A percentile compares a stretch with the other conserved stretches of the same genome.
These are phyloP conservation scores for Sialis lutaria DNA, from an alignment of 2,888 invertebrate species.

Conservation along the genomic window DNA sequence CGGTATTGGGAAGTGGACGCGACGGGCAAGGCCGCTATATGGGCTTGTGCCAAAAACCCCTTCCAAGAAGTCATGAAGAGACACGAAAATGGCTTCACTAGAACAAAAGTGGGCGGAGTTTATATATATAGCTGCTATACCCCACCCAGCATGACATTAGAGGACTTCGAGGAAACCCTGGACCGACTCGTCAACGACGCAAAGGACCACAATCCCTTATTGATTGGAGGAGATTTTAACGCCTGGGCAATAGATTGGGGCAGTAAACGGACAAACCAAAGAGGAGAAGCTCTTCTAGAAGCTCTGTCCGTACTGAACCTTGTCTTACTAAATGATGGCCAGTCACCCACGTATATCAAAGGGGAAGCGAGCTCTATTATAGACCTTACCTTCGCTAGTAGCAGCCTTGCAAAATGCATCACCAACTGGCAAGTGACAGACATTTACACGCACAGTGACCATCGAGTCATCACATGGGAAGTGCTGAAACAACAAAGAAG, in stretches of 20 bases:
- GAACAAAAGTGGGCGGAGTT: slow-evolving; percentile 6
- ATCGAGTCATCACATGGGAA: background rate
- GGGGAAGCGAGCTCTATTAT: slow-evolving; percentile 10
- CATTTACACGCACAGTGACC: background rate
- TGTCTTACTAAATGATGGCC: slow-evolving; percentile 8
- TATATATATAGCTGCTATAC: slow-evolving; percentile 10
- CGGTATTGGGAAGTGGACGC: background rate
- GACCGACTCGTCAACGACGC: slow-evolving; percentile 9
- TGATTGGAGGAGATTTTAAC: slow-evolving; percentile 11
- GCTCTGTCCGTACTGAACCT: slow-evolving; percentile 7
- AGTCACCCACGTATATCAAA: slow-evolving; percentile 7
- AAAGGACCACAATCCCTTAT: background rate
- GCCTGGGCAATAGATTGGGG: slow-evolving; percentile 11
- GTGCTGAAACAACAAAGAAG: background rate
- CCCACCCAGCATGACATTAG: slow-evolving; percentile 7
- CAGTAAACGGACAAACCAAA: slow-evolving; percentile 4
- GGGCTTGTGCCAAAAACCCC: background rate
- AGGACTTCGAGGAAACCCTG: slow-evolving; percentile 6
- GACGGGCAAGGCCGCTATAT: background rate
- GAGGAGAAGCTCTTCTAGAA: slow-evolving; percentile 8
- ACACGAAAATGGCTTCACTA: slow-evolving; percentile 6
- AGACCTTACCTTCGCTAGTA: slow-evolving; percentile 11
- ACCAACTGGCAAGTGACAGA: slow-evolving; percentile 5
- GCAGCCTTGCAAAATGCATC: slow-evolving; percentile 4
- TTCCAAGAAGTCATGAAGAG: background rate